A percentile compares a stretch with the other conserved stretches of the same genome.
phyloP scores from a whole-genome alignment of 2,888 invertebrate genomes.

The Drosophila kuntzei region DNA sequence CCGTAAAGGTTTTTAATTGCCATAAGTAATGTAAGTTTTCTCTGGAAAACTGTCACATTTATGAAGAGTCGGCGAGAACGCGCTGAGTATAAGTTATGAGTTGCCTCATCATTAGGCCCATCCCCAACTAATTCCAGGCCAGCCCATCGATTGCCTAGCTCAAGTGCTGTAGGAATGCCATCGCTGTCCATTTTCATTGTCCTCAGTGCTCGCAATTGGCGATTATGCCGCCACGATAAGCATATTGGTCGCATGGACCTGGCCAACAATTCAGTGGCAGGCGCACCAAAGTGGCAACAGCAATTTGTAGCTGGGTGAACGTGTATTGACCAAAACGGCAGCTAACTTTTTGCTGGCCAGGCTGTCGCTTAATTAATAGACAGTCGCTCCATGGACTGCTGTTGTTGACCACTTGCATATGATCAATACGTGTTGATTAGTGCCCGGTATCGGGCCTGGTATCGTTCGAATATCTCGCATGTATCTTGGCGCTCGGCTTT shows the following conservation, averaged over 20 bases:
- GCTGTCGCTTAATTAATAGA: slow-evolving; percentile 59
- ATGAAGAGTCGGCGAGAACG: slow-evolving; percentile 38
- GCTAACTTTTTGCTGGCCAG: slow-evolving; percentile 49
- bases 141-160: not conserved
- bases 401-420: slow-evolving; percentile 68
- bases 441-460: slow-evolving; percentile 33
- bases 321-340: slow-evolving; percentile 79
- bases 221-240: slow-evolving; percentile 63
- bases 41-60: slow-evolving; percentile 52
- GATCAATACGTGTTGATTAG: slow-evolving; percentile 79
- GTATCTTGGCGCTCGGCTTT: slow-evolving; percentile 74
- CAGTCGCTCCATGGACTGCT: slow-evolving; percentile 34
- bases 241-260: slow-evolving; percentile 69
- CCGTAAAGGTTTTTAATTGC: slow-evolving; percentile 30
- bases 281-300: slow-evolving; percentile 79
- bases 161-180: slow-evolving; percentile 49
- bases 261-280: slow-evolving; percentile 47
- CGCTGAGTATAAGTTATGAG: slow-evolving; percentile 57
- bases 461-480: slow-evolving; percentile 49
- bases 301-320: slow-evolving; percentile 78
- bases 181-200: slow-evolving; percentile 66
- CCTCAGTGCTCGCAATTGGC: slow-evolving; percentile 51
- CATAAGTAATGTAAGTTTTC: slow-evolving; percentile 35
- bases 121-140: not conserved
- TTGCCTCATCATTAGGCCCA: slow-evolving; percentile 37